Conservation (phyloP, 2,113 vertebrate genomes). For the Prionailurus viverrinus region DNA sequence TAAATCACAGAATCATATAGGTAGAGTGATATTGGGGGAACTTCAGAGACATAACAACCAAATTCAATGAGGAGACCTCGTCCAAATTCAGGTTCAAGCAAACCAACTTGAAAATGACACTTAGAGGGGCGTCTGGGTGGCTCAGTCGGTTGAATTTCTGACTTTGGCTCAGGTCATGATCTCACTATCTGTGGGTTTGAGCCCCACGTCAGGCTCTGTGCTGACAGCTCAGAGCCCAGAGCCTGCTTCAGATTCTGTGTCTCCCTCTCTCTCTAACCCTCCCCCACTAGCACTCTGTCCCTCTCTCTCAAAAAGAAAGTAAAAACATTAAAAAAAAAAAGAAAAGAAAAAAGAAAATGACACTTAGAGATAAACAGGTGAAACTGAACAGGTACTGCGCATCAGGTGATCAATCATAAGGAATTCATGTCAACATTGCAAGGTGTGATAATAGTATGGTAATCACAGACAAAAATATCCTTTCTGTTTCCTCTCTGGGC, state of each 20-base stretch:
- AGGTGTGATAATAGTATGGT: neutral
- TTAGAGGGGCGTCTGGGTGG: neutral
- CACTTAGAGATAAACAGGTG: neutral
- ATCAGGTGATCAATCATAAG: neutral
- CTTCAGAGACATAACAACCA: neutral
- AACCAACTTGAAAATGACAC: neutral
- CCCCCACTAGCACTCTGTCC: too few species aligned
- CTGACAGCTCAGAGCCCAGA: too few species aligned
- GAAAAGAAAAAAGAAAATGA: neutral
- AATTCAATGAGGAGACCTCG: neutral
- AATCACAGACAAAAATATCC: neutral
- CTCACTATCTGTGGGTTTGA: too few species aligned
- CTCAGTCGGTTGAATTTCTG: too few species aligned
- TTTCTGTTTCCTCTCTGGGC: neutral
- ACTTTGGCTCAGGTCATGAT: too few species aligned
- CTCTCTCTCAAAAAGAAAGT: too few species aligned
- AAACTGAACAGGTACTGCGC: neutral
- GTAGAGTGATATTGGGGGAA: too few species aligned
- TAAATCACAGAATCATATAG: conserved; percentile 37
- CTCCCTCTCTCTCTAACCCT: too few species aligned
- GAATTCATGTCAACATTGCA: neutral
- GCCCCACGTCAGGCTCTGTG: too few species aligned
- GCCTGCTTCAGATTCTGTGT: too few species aligned
- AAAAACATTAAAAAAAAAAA: too few species aligned
- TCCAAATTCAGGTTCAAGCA: neutral